Evolutionary conservation across 1,140 invertebrate genomes (phyloP), one percentile per base, ranked within the genome.

Genomic region (Drosophila sturtevanti): DNA sequence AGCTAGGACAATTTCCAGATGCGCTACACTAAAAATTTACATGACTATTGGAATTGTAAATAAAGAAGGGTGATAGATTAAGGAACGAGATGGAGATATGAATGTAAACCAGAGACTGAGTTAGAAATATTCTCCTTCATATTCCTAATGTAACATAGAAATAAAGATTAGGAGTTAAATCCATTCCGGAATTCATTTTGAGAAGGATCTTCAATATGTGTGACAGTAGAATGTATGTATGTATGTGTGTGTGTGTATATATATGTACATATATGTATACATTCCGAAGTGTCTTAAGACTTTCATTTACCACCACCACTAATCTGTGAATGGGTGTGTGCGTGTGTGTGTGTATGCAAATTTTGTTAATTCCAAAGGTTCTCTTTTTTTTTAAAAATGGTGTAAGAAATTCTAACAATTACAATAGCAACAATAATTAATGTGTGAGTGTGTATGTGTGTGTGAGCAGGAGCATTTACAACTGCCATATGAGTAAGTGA

Each of bases 341-440:
- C 4, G 24, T 38, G 60, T 48, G 22, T 44, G 16, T 52, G 31
- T 52, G 65, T 64, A 81, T 71, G 68, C 77, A 81, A 55, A 77
- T 77, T 65, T 68, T 77, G 70, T 68, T 74, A 63, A 68, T 44
- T 67, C 52, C n/a, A 38, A 70, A 66, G 77, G 65, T 68, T 77
- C 35, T 59, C 67, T 54, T 77, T 66, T 75, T 41, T 63, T 81
- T 79, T 27, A 71, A 86, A 86, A 86, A 86, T 86, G 81, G 81
- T 87, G 81, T 55, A 67, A 70, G 69, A 81, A 73, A 70, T 74
- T 74, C 66, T 70, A 74, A 69, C 71, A 69, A 70, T 65, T 69
- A 68, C 64, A 70, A 60, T 55, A 64, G 56, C 72, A 64, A 65
- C 72, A 61, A 65, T 54, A 60, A 79, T 68, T 65, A 60, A 51